Evolutionary conservation across 2,888 invertebrate species (phyloP).

Genomic region (Pegoplata infirma): DNA sequence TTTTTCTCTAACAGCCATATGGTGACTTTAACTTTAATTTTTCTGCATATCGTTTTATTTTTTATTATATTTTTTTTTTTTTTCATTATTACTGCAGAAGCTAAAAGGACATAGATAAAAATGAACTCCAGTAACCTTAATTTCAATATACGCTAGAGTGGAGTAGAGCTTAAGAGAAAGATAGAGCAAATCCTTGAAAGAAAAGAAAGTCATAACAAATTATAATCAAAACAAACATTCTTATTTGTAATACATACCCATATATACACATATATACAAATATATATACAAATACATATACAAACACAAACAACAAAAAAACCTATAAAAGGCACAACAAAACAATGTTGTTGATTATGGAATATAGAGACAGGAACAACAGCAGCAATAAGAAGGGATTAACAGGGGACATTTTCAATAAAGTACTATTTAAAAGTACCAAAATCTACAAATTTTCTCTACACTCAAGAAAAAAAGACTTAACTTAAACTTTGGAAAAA

Average conservation of each 20-base stretch:
- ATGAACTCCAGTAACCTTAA: constrained; percentile 56
- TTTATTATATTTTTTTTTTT: constrained; percentile 17
- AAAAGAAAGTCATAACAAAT: constrained; percentile 61
- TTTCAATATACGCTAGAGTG: constrained; percentile 27
- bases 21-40: constrained; percentile 38
- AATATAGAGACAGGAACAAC: constrained; percentile 52
- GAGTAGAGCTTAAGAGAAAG: constrained; percentile 29
- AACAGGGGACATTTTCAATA: too few relatives aligned
- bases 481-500: too few relatives aligned
- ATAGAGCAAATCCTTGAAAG: constrained; percentile 53
- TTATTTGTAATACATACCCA: constrained; percentile 17
- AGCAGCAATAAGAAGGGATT: constrained; percentile 30
- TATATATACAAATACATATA: neutral
- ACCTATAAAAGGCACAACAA: constrained; percentile 55
- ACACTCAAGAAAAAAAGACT: too few relatives aligned
- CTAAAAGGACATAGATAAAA: constrained; percentile 4
- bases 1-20: constrained; percentile 15
- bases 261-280: neutral
- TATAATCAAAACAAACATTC: constrained; percentile 53
- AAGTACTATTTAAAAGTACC: too few relatives aligned
- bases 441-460: too few relatives aligned
- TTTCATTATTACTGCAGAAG: constrained; percentile 43
- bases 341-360: constrained; percentile 60
- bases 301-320: constrained; percentile 22
- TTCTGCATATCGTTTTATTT: too few relatives aligned